Evolutionary conservation across 1,140 invertebrate species (phyloP).

Genomic region (Drosophila sulfurigaster): DNA sequence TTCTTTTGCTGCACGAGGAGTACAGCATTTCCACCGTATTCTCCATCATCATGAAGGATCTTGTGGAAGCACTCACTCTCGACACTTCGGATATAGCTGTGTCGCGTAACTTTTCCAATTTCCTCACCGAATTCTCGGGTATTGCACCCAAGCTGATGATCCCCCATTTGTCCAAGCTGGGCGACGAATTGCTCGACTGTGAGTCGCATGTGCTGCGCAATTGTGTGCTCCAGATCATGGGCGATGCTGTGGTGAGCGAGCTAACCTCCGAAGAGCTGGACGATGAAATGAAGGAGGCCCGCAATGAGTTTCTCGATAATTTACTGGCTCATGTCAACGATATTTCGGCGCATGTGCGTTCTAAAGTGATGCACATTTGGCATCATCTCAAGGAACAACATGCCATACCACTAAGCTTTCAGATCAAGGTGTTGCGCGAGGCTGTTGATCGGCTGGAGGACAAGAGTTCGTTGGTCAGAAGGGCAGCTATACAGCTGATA

Average conservation of each 20-base stretch:
- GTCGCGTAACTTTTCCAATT: conserved; percentile 75
- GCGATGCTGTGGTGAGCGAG: conserved; percentile 89
- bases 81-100: conserved; percentile 69
- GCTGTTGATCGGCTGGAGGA: conserved; percentile 90
- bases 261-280: conserved; percentile 90
- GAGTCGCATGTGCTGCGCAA: conserved; percentile 92
- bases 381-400: conserved; percentile 89
- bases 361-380: conserved; percentile 92
- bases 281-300: conserved; percentile 87
- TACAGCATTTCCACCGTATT: conserved; percentile 74
- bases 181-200: conserved; percentile 76
- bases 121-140: conserved; percentile 68
- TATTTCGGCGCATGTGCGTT: conserved; percentile 92
- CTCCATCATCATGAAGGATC: conserved; percentile 71
- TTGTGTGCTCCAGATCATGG: conserved; percentile 92
- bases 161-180: conserved; percentile 72
- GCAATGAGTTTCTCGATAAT: conserved; percentile 90
- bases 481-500: conserved; percentile 91
- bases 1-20: conserved; percentile 76
- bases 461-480: conserved; percentile 91
- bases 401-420: conserved; percentile 89
- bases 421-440: conserved; percentile 88
- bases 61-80: conserved; percentile 63
- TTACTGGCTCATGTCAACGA: conserved; percentile 94
- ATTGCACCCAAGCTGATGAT: conserved; percentile 75